Percentiles rank a stretch among this genome's conserved stretches.
Conservation (phyloP, 2,113 vertebrate species). For the Coturnix japonica region DNA sequence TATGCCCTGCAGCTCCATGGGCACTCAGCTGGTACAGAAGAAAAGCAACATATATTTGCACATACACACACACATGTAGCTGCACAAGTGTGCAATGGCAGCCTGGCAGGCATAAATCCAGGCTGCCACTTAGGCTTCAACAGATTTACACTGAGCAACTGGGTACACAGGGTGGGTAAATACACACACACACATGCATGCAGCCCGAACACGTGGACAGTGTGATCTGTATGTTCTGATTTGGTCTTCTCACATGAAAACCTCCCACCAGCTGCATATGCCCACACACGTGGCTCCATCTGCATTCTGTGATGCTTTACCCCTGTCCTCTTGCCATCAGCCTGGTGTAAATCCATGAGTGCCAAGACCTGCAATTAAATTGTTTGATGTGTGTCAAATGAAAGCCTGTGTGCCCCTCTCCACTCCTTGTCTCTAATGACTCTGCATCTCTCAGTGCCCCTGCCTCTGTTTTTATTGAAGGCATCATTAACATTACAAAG, state of each 20-base stretch:
- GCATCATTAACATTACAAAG: neutral
- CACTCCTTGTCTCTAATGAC: accelerated
- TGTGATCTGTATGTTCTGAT: neutral
- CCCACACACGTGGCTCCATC: neutral
- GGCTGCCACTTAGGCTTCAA: neutral
- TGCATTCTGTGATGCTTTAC: neutral
- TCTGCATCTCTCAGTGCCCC: neutral
- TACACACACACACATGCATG: neutral
- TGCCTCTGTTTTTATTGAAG: constrained; percentile 2
- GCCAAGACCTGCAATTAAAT: neutral
- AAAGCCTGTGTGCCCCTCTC: neutral
- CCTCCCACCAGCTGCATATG: neutral
- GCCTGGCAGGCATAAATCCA: neutral
- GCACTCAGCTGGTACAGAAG: constrained; percentile 23
- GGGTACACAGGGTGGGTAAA: neutral
- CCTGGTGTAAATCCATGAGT: neutral
- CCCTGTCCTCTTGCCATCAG: neutral
- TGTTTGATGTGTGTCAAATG: neutral
- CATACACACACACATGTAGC: neutral
- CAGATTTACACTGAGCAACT: neutral
- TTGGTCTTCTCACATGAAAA: neutral
- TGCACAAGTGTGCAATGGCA: neutral
- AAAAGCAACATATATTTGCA: neutral
- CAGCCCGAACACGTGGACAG: accelerated
- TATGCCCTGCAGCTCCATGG: constrained; percentile 9